Base-by-base conservation (phyloP, 1,140 invertebrate species). In the Musca domestica region DNA sequence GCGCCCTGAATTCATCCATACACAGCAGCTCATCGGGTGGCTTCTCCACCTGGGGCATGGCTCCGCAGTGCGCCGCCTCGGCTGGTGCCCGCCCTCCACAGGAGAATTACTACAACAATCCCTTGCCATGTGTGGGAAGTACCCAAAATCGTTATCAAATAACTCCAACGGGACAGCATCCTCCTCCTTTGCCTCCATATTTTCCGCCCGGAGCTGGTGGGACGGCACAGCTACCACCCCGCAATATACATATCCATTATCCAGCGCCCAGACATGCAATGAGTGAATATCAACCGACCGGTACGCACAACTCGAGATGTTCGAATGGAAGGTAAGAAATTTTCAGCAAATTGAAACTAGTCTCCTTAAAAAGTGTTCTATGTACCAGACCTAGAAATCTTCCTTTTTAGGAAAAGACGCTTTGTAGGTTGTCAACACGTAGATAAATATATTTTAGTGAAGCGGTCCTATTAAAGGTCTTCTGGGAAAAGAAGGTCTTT, bases 91-190 rank as follows among this genome's bases (percentile, higher is more conserved):
- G 66, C 17, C 72, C 74, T 25, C 71, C 72, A 6, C 74, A 71
- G 10, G 80, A 81, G 54, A 79, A 79, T 68, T 70, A 78, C 22
- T 81, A 81, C 22, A 81, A 78, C 68, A 81, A 81, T 75, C 80
- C 80, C 0, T 54, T 81, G 67, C 77, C 77, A 15, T 70, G 72
- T 12, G 67, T 68, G 5, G 75, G 64, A 22, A 71, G 75, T 30
- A 56, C 72, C 54, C 78, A 81, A 69, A 80, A 77, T 70, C 79
- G 80, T 47, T 81, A 80, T 47, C 80, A 81, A 61, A 81, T 81
- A 22, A 81, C 79, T 25, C 79, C 79, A 51, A 81, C 79, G 34
- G 77, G 67, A 25, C 79, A 81, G 41, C 79, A 81, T 72, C 78
- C 79, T 41, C 78, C 79, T 3, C 79, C 76, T 23, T 49, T 80